Evolutionary conservation across 2,113 vertebrate genomes (phyloP), one percentile per base, ranked within the genome.

Genomic region (Gavia stellata): DNA sequence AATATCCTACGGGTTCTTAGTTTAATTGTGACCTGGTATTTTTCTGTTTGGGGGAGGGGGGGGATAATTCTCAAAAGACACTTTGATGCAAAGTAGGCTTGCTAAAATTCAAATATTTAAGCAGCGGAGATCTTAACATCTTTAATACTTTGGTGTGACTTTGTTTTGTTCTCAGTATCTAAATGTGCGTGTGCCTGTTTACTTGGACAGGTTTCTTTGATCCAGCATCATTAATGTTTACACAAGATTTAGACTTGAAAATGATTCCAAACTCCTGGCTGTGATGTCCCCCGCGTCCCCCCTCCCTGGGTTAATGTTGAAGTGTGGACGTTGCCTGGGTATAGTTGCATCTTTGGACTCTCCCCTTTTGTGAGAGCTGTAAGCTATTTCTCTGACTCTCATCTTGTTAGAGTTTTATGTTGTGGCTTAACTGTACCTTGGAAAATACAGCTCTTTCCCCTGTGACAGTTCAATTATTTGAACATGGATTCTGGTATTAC

Each of bases 221-320:
- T 68, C 61, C 44, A 78, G 44, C 61, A 53, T 40, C 44, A 3
- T 50, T 58, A 47, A 49, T 91, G 44, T 87, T 93, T 92, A 20
- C 53, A 38, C 40, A 59, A 75, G 91, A 67, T 89, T 92, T 75
- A 90, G 52, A 29, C 36, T 82, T 61, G 59, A 86, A 81, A 84
- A 86, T 66, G 0, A 45, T 71, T 81, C 66, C 15, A 44, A 20
- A 12, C 52, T 72, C 25, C 44, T 75, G 62, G 29, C 79, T 85
- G 66, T 59, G 52, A 24, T 92, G 85, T 25, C 12, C 13, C 45
- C 28, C 0, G 0, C 0, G 0, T 47, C 12, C 12, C 14, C 18
- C 34, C 33, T 65, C 24, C 33, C 16, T 31, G 50, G n/a, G 23
- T 29, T 40, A 45, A 17, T 66, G 73, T 26, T 70, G 81, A 55